Percentiles rank a stretch among this genome's conserved stretches.
phyloP scores from a whole-genome alignment of 2,113 vertebrate species.

The Capricornis sumatraensis region DNA sequence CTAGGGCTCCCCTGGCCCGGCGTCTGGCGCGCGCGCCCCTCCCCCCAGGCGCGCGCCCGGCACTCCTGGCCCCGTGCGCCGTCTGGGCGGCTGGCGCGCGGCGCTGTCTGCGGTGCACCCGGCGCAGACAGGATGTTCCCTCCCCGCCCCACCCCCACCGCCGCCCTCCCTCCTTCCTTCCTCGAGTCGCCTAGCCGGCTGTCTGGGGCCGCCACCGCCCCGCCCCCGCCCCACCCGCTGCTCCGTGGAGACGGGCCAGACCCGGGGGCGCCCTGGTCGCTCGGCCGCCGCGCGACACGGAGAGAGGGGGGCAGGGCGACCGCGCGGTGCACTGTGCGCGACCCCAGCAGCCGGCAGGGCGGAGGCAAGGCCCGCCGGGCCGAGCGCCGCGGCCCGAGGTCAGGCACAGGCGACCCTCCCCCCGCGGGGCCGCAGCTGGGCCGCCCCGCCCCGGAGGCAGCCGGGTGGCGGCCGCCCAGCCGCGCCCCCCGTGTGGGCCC shows the following conservation, averaged over 20 bases:
- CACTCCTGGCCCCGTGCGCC: constrained; percentile 50
- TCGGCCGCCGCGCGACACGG: background rate
- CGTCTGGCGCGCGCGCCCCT: background rate
- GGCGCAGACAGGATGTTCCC: constrained; percentile 74
- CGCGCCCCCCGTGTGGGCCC: background rate
- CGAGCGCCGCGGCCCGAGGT: constrained; percentile 26
- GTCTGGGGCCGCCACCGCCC: constrained; percentile 63
- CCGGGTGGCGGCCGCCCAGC: background rate
- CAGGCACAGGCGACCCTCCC: constrained; percentile 33
- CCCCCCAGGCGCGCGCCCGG: constrained; percentile 43
- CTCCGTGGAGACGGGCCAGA: constrained; percentile 54
- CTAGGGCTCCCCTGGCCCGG: background rate
- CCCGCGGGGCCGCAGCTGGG: constrained; percentile 43
- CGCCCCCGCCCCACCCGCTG: constrained; percentile 59
- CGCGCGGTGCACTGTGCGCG: constrained; percentile 52
- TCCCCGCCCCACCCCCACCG: constrained; percentile 52
- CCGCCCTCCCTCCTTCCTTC: background rate
- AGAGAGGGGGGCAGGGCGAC: background rate
- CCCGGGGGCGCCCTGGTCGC: constrained; percentile 57
- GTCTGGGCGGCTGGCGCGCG: constrained; percentile 71
- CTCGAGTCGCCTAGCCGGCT: background rate
- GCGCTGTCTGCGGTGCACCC: constrained; percentile 69
- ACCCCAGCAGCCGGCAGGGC: constrained; percentile 44
- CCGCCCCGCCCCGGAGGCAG: constrained; percentile 50
- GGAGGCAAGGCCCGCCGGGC: background rate